phyloP scores from a whole-genome alignment of 2,113 vertebrate genomes.

The Prolemur simus region DNA sequence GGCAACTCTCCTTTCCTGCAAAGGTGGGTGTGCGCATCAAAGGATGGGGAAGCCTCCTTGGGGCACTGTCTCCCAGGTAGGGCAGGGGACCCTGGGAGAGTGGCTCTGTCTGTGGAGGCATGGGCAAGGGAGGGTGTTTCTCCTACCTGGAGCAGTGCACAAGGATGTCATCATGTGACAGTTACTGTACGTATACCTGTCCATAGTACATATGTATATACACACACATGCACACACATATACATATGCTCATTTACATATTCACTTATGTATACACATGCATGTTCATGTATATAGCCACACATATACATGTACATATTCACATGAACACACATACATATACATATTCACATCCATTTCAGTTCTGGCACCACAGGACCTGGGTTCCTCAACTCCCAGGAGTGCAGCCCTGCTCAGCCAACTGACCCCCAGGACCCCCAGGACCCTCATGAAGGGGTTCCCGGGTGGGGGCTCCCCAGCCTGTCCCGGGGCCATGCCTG shows the following conservation, averaged over 20 bases:
- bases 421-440: neutral
- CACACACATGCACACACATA: neutral
- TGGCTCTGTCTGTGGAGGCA: rapidly evolving
- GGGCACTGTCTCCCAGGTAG: neutral
- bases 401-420: neutral
- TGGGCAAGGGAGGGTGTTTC: neutral
- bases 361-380: neutral
- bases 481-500: no score
- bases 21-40: neutral
- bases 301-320: neutral
- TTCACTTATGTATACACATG: neutral
- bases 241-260: neutral
- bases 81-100: neutral
- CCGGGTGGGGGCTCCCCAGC: no score
- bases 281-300: no score
- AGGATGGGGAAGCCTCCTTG: rapidly evolving
- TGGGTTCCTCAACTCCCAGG: neutral
- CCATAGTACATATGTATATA: neutral
- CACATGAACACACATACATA: neutral
- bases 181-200: neutral
- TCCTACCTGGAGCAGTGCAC: neutral
- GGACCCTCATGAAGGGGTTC: neutral
- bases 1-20: no score
- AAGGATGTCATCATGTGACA: neutral
- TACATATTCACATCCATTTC: neutral